Evolutionary conservation across 2,888 invertebrate genomes (phyloP), one percentile per base, ranked within the genome.

Genomic region (Troilus luridus): DNA sequence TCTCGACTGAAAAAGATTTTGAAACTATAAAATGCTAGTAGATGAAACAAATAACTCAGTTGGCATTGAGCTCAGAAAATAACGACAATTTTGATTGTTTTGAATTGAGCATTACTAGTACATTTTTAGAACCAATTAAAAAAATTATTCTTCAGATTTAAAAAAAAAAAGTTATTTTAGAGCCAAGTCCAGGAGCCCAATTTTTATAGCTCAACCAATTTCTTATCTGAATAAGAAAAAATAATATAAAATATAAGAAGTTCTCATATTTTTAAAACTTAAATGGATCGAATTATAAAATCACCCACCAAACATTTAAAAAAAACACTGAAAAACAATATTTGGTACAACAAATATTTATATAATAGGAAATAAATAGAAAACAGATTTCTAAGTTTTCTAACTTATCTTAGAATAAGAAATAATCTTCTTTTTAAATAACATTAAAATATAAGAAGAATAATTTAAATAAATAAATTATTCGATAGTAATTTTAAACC

Each of bases 1-100:
- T 85, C 85, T 85, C 85, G 21, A 56, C 21, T 54, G 5, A 81
- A 54, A 81, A 85, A 24, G 56, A 56, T 54, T 81, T 14, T 41
- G 54, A 77, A 77, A 77, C 27, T 27, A 41, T 41, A 41, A 41
- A 3, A 41, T 72, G 14, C 27, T 14, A 72, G 14, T n/a, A 24
- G 81, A 81, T 85, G 56, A n/a, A 85, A 58, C n/a, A 85, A 81
- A 81, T 54, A 54, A 81, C 41, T 8, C 81, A 56, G 6, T 56
- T 11, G 56, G 85, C 85, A 85, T 85, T 85, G 56, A n/a, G 19
- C 81, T 58, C 12, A 41, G 85, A 11, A 85, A 85, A 56, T 85
- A 56, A 85, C 12, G 56, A 21, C 12, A 85, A 85, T 85, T 85
- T 85, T 85, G 56, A 85, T 85, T 85, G n/a, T 85, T 85, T 56